Percentiles rank a stretch among this genome's conserved stretches.
These are phyloP conservation scores for Psilopsiagon aurifrons DNA, from an alignment of 2,113 vertebrate species.

Conservation along the genomic window DNA sequence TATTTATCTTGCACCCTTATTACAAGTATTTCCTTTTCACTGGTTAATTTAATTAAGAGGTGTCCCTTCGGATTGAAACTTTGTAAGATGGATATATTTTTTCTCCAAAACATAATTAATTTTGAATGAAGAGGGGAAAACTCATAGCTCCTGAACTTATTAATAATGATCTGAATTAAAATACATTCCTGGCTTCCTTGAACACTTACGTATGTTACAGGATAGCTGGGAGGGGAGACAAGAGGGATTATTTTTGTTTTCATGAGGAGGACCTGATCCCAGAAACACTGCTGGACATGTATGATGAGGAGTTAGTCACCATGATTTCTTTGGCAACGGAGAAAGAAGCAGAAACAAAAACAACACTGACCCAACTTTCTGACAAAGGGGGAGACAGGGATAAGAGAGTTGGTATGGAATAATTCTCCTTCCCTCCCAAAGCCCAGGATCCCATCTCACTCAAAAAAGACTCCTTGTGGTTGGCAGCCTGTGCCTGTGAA, in stretches of 20 bases:
- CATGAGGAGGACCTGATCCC: slow-evolving; percentile 45
- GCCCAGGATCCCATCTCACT: not conserved
- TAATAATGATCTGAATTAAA: slow-evolving; percentile 54
- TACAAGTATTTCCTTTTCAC: slow-evolving; percentile 71
- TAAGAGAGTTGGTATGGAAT: not conserved
- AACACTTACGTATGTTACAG: slow-evolving; percentile 16
- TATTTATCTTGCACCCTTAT: slow-evolving; percentile 73
- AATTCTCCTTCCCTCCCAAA: not conserved
- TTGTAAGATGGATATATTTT: slow-evolving; percentile 36
- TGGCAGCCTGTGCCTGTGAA: not conserved
- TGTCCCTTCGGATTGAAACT: slow-evolving; percentile 46
- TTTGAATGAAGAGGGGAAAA: slow-evolving; percentile 51
- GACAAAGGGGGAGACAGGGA: not conserved
- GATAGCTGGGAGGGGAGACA: slow-evolving; percentile 48
- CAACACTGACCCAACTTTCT: slow-evolving; percentile 40
- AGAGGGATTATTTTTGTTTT: slow-evolving; percentile 64
- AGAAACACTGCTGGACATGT: slow-evolving; percentile 33
- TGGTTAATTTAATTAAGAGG: slow-evolving; percentile 62
- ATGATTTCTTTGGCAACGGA: slow-evolving; percentile 57
- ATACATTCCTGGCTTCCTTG: slow-evolving; percentile 37
- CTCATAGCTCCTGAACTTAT: slow-evolving; percentile 50
- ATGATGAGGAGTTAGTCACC: slow-evolving; percentile 62
- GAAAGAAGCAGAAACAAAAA: slow-evolving; percentile 57
- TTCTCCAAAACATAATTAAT: slow-evolving; percentile 33
- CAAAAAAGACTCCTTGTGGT: not conserved